A percentile compares a stretch with the other conserved stretches of the same genome.
Conservation (phyloP, 2,113 vertebrate genomes). For the Telmatochromis brachygnathus region DNA sequence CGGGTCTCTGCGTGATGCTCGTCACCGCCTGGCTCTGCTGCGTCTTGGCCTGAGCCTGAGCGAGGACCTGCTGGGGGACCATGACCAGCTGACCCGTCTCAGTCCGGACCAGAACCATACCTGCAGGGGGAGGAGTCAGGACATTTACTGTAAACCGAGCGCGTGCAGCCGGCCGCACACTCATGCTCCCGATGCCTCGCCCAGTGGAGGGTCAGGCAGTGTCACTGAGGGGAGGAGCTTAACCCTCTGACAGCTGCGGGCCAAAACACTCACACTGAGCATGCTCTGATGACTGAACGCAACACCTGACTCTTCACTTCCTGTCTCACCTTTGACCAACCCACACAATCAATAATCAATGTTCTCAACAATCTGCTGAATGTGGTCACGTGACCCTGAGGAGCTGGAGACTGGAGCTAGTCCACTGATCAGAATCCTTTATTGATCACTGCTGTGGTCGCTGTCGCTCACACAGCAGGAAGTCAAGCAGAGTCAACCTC, state of each 20-base stretch:
- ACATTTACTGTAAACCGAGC: neutral
- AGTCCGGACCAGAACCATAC: conserved; percentile 82
- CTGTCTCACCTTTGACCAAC: neutral
- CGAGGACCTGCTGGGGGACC: conserved; percentile 82
- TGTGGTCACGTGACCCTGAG: neutral
- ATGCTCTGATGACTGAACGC: neutral
- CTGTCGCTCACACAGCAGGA: neutral
- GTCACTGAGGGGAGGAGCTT: neutral
- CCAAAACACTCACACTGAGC: neutral
- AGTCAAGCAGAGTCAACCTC: neutral
- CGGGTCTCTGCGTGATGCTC: conserved; percentile 70
- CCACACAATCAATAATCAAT: neutral
- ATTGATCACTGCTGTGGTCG: neutral
- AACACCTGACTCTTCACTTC: neutral
- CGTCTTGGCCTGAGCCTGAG: conserved; percentile 75
- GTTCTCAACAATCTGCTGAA: neutral
- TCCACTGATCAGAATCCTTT: neutral
- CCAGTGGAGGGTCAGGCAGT: neutral
- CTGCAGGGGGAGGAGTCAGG: conserved; percentile 27
- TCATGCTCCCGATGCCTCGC: neutral
- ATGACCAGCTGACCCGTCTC: conserved; percentile 82
- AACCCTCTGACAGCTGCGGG: neutral
- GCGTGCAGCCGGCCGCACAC: neutral
- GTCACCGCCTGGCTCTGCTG: conserved; percentile 67
- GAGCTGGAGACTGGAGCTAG: neutral